Base-by-base conservation (phyloP, 2,888 invertebrate species). In the Tryphoninae sp. region DNA sequence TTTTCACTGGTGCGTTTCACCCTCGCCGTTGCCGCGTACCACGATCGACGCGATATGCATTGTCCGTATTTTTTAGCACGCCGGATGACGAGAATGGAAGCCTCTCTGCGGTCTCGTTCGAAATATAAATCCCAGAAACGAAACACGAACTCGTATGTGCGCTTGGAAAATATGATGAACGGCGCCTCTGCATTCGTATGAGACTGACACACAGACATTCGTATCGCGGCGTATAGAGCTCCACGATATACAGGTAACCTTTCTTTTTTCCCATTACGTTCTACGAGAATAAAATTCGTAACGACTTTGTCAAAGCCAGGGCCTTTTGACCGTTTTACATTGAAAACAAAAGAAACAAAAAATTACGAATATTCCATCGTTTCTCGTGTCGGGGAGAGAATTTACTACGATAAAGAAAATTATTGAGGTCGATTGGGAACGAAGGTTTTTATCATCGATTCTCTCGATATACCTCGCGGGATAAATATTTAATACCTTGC, bases 61-160 rank as follows among this genome's bases (percentile, higher is more conserved):
- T 62, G 79, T 78, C 62, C 58, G 81, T 55, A 55, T 80, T 80
- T 80, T 76, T 79, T 64, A 67, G 74, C 64, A 78, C 53, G 53
- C 72, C 80, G 83, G 78, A 78, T 76, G 80, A 79, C 68, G 77
- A 68, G 81, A 72, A 80, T 80, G 78, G 69, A 64, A 81, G 80
- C 67, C 61, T 59, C 71, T 59, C 71, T 80, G 83, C 58, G 84
- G 83, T 84, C 74, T 83, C 69, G 79, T 83, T 61, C 69, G 81
- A 77, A 77, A 83, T 78, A 83, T 84, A 82, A 82, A 83, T 80
- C 79, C 69, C 73, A 76, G 69, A 78, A 83, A 80, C 77, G 81
- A 75, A 82, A 76, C 67, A 22, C 67, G 61, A 75, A 67, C 65
- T 71, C 65, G 22, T 61, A 55, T 71, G 71, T 45, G 51, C 67